Base-by-base conservation (phyloP, 1,140 invertebrate genomes). In the Drosophila santomea region DNA sequence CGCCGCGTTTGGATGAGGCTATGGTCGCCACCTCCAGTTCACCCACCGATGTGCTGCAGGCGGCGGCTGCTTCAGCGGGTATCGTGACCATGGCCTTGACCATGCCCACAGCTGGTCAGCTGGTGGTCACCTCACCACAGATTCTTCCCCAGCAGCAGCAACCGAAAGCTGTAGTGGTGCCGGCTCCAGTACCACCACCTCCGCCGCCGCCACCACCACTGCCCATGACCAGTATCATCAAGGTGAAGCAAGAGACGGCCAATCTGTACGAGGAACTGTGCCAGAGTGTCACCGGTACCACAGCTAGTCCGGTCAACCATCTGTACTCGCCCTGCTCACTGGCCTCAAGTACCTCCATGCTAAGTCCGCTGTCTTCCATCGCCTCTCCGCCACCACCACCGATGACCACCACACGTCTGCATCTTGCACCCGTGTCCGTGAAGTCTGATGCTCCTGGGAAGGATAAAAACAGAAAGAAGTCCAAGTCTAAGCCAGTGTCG, bases 381-480 rank as follows among this genome's bases (percentile, higher is more conserved):
- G 92, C 94, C 12, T 93, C 94, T 41, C 92, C 93, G 50, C 93
- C 93, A 75, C 94, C 93, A 20, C 93, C 93, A n/a, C 91, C 93
- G 35, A 91, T 93, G 36, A 93, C 94, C 36, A 51, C 41, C 11
- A 54, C 80, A 12, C 80, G 82, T 0, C 25, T 94, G 35, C 93
- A 92, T 1, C 56, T 88, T 47, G 78, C 78, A 28, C 83, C 82
- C 2, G 55, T 88, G 0, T 94, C 95, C 67, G 90, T 93, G 4
- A 94, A 95, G 74, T 94, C 94, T 59, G 95, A 95, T 85, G 95
- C 95, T 1, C 95, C 95, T 0, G 95, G 95, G 4, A 97, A 97
- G 89, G 96, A 96, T 80, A 97, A 97, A 86, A 97, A 96, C 81
- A 93, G 96, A 45, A 98, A 98, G 93, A 98, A 98, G 92, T 96